Conservation (phyloP, 2,113 vertebrate species). For the Phylloscopus trochilus region DNA sequence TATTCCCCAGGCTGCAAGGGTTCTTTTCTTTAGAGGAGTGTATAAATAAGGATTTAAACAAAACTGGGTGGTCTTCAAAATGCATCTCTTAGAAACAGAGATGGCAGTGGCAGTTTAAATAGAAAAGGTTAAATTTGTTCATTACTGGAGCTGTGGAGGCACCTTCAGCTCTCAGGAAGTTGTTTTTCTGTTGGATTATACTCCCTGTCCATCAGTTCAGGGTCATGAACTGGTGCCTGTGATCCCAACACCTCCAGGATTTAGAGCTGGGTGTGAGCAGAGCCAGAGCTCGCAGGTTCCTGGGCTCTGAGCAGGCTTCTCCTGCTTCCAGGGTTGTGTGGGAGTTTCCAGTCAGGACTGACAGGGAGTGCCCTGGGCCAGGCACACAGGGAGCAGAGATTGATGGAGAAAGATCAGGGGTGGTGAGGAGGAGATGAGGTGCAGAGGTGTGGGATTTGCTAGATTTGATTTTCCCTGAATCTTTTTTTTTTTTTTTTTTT, state of each 20-base stretch:
- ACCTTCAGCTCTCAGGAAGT: neutral
- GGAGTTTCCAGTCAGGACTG: neutral
- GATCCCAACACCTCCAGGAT: neutral
- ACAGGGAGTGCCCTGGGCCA: neutral
- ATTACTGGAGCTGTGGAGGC: neutral
- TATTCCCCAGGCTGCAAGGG: neutral
- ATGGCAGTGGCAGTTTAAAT: neutral
- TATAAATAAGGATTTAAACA: neutral
- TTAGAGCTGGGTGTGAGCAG: neutral
- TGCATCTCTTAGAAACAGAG: neutral
- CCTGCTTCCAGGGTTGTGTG: neutral
- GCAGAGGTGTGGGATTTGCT: neutral
- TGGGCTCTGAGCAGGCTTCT: neutral
- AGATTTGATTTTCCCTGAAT: neutral
- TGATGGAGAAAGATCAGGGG: neutral
- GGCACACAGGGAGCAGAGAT: neutral
- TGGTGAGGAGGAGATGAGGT: neutral
- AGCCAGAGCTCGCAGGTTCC: neutral
- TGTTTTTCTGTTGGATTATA: neutral
- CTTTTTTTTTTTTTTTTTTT: neutral
- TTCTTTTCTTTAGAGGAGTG: neutral
- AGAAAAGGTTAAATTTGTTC: neutral
- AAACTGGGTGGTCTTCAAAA: neutral
- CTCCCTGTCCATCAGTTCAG: rapidly evolving
- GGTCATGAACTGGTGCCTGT: neutral